Evolutionary conservation across 1,140 invertebrate genomes (phyloP), one percentile per base, ranked within the genome.

Genomic region (Nasonia vitripennis): DNA sequence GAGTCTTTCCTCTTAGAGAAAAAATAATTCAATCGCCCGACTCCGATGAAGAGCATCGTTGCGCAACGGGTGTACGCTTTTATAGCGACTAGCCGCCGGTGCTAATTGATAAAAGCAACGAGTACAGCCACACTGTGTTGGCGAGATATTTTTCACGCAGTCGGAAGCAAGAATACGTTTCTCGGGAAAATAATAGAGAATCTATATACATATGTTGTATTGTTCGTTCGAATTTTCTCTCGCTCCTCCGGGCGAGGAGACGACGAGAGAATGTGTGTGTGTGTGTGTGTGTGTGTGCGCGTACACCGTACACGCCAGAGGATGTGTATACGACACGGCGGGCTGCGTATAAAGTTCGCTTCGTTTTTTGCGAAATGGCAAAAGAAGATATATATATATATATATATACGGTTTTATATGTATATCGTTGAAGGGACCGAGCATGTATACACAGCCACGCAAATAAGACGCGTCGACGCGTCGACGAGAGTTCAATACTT

Each of bases 231-330:
- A 17, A n/a, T 62, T 62, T 62, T 62, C 37, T 81, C 71, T 37
- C 23, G 41, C 45, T 81, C 73, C 71, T 85, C 78, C 73, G 10
- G 78, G 84, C 41, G 73, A 85, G 71, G 84, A 85, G 55, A 48
- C 27, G 55, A 80, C 14, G 34, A 48, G 17, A 78, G 27, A 79
- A 55, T 37, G 5, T 37, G 27, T 37, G 34, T 5, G 34, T 37
- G 34, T 75, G 27, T 27, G 27, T 27, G 27, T 27, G 34, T 5
- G 4, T 37, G 34, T 75, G 27, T 27, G 27, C n/a, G n/a, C n/a
- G n/a, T 27, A 27, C 27, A 14, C 11, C 70, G 45, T 73, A 27
- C 27, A 31, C 48, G n/a, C 45, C 45, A 27, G 27, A 81, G 34
- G n/a, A 81, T 55, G 71, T 45, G 70, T 51, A 55, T 79, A 62